Conservation (phyloP, 2,888 invertebrate genomes). For the Machimus rusticus region DNA sequence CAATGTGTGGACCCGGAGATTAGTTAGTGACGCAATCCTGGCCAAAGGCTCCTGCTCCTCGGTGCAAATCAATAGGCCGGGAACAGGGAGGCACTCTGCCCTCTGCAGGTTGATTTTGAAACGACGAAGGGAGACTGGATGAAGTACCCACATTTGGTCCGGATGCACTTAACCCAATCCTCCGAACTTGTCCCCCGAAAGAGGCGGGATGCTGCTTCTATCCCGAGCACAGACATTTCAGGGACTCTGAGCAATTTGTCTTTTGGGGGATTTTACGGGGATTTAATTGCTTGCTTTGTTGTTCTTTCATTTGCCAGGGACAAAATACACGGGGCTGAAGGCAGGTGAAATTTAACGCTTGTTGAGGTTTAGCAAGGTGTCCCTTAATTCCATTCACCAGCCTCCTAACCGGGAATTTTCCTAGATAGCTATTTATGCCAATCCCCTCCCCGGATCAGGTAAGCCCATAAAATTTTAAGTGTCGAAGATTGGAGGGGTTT, state of each 20-base stretch:
- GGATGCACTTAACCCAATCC: neutral
- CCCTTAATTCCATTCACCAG: neutral
- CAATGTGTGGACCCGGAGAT: conserved; percentile 18
- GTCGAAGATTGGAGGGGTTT: neutral
- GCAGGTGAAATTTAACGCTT: neutral
- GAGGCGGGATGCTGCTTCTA: neutral
- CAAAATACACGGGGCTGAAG: neutral
- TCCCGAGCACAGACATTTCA: neutral
- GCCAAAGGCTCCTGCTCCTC: neutral
- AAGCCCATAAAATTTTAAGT: neutral
- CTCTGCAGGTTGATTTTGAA: neutral
- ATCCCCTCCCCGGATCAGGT: neutral
- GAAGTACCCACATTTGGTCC: neutral
- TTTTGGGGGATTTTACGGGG: neutral
- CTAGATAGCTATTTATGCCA: neutral
- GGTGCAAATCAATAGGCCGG: neutral
- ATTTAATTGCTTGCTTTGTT: neutral
- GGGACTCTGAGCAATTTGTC: neutral
- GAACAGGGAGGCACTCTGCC: neutral
- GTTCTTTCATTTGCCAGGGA: neutral
- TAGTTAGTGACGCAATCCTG: neutral
- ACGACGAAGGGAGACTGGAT: neutral
- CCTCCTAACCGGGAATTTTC: neutral
- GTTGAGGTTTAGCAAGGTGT: neutral
- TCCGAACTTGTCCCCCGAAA: neutral